phyloP scores from a whole-genome alignment of 2,888 invertebrate species.

The Miltochrista miniata region DNA sequence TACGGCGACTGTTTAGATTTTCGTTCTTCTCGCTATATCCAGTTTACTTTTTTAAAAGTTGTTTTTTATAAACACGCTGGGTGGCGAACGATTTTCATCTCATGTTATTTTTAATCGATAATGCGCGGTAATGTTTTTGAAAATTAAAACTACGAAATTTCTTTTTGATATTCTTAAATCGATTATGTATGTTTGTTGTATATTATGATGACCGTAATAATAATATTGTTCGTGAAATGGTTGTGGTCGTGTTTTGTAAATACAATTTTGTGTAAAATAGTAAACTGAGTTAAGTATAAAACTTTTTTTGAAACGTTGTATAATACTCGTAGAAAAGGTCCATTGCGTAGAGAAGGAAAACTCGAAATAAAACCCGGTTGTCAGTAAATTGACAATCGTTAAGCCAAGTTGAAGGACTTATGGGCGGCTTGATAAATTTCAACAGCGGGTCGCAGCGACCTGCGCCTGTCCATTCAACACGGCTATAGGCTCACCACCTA shows the following conservation, averaged over 20 bases:
- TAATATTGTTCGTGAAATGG: not conserved
- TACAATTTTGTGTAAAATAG: not conserved
- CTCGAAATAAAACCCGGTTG: too few species aligned
- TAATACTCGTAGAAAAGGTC: too few species aligned
- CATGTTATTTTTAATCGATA: conserved; percentile 41
- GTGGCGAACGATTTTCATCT: conserved; percentile 32
- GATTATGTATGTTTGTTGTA: conserved; percentile 12
- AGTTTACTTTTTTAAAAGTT: conserved; percentile 66
- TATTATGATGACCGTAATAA: conserved; percentile 1
- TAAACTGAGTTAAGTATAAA: too few species aligned
- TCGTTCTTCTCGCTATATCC: conserved; percentile 52
- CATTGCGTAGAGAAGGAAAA: too few species aligned
- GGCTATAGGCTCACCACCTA: too few species aligned
- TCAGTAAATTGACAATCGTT: too few species aligned
- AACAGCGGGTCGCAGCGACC: too few species aligned
- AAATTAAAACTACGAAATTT: conserved; percentile 32
- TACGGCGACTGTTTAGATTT: conserved; percentile 50
- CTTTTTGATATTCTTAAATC: conserved; percentile 13
- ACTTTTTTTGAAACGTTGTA: too few species aligned
- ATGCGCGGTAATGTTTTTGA: conserved; percentile 23
- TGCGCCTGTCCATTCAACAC: too few species aligned
- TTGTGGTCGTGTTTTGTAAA: conserved; percentile 2
- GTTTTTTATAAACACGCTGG: conserved; percentile 63
- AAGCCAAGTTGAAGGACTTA: too few species aligned
- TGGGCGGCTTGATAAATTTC: too few species aligned